Evolutionary conservation across 2,797 vertebrate genomes (phyloP).

Genomic region (Lagocephalus sceleratus): DNA sequence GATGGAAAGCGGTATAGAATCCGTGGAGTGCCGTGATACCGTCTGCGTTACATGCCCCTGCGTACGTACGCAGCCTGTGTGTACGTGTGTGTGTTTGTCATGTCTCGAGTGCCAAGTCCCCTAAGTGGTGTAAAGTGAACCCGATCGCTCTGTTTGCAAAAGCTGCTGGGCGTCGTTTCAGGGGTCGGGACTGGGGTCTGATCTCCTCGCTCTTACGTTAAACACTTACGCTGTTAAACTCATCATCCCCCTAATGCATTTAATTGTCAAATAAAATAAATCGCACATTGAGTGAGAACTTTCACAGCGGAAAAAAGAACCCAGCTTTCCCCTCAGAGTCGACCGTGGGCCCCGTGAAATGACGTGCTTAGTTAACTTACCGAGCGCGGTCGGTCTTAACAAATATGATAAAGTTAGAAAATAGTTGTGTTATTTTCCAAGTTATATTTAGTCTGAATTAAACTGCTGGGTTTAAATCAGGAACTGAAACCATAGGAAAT

Average conservation of each 20-base stretch:
- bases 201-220: background rate
- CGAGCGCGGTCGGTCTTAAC: no score
- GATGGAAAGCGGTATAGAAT: conserved; percentile 71
- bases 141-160: conserved; percentile 64
- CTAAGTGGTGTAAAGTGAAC: conserved; percentile 53
- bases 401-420: no score
- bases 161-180: conserved; percentile 59
- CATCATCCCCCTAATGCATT: conserved; percentile 3
- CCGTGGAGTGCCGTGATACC: conserved; percentile 55
- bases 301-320: background rate
- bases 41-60: conserved; percentile 34
- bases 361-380: no score
- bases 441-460: no score
- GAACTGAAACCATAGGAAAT: no score
- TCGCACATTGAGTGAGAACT: background rate
- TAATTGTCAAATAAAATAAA: conserved; percentile 23
- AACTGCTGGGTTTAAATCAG: no score
- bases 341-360: no score
- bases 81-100: conserved; percentile 9
- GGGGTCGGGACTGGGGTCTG: conserved; percentile 45
- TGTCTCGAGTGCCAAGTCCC: conserved; percentile 59
- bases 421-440: no score
- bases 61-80: conserved; percentile 34
- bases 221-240: background rate
- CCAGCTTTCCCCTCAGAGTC: no score